phyloP scores from a whole-genome alignment of 2,888 invertebrate species.

The Onthophagus sagittarius region DNA sequence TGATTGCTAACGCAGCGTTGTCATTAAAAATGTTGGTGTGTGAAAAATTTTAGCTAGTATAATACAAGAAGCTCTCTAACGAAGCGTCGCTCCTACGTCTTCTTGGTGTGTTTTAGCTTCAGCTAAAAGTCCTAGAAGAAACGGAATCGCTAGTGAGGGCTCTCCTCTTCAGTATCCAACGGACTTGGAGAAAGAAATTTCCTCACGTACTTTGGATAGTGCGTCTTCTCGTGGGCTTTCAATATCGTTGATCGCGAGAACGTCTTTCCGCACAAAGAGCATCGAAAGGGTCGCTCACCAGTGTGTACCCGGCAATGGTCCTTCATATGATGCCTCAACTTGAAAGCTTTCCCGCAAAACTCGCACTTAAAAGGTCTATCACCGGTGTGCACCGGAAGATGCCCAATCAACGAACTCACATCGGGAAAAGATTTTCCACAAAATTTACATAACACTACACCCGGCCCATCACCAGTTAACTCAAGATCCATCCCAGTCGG shows the following conservation, averaged over 20 bases:
- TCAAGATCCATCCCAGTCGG: constrained; percentile 58
- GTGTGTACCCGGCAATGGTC: constrained; percentile 92
- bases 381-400: constrained; percentile 85
- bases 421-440: constrained; percentile 91
- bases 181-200: constrained; percentile 86
- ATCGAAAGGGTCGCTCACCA: constrained; percentile 86
- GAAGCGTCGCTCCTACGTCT: constrained; percentile 18
- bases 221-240: constrained; percentile 90
- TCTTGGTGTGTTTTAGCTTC: neutral
- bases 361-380: constrained; percentile 91
- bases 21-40: constrained; percentile 33
- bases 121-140: too few species aligned
- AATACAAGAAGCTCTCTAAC: constrained; percentile 30
- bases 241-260: constrained; percentile 87
- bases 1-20: constrained; percentile 36
- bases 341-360: constrained; percentile 91
- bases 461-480: constrained; percentile 51
- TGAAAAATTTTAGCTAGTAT: constrained; percentile 24
- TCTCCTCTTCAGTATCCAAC: constrained; percentile 77
- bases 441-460: constrained; percentile 84
- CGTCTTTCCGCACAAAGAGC: constrained; percentile 84
- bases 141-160: constrained; percentile 59
- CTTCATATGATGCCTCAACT: constrained; percentile 89
- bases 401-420: constrained; percentile 81
- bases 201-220: constrained; percentile 86